Evolutionary conservation across 2,113 vertebrate genomes (phyloP).

Genomic region (Podarcis muralis): DNA sequence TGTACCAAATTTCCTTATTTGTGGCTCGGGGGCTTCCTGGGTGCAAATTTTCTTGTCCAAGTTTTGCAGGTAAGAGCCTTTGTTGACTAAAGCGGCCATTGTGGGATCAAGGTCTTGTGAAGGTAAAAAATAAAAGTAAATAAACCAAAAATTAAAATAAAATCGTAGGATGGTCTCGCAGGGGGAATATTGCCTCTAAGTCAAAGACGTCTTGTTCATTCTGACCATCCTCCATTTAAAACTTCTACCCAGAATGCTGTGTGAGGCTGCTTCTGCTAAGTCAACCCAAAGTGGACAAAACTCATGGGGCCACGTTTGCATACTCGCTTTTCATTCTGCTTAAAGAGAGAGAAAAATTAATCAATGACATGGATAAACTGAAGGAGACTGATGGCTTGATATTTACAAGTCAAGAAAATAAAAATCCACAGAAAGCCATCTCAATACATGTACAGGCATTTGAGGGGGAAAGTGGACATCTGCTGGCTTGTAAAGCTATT

Average conservation of each 20-base stretch:
- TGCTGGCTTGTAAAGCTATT: no score
- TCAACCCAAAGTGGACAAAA: background rate
- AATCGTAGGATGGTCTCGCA: background rate
- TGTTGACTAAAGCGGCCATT: conserved; percentile 82
- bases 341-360: background rate
- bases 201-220: fast-evolving
- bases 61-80: conserved; percentile 87
- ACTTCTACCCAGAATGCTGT: background rate
- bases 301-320: background rate
- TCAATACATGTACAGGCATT: no score
- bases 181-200: background rate
- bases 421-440: no score
- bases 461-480: no score
- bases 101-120: background rate
- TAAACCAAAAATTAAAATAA: background rate
- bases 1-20: conserved; percentile 78
- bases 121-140: background rate
- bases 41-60: conserved; percentile 80
- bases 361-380: background rate
- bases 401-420: no score
- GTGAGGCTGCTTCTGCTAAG: no score
- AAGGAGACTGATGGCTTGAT: background rate
- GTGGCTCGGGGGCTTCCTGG: conserved; percentile 70
- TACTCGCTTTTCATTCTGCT: background rate
- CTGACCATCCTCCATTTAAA: no score